Conservation (phyloP, 2,888 invertebrate genomes). For the Apamea sordens region DNA sequence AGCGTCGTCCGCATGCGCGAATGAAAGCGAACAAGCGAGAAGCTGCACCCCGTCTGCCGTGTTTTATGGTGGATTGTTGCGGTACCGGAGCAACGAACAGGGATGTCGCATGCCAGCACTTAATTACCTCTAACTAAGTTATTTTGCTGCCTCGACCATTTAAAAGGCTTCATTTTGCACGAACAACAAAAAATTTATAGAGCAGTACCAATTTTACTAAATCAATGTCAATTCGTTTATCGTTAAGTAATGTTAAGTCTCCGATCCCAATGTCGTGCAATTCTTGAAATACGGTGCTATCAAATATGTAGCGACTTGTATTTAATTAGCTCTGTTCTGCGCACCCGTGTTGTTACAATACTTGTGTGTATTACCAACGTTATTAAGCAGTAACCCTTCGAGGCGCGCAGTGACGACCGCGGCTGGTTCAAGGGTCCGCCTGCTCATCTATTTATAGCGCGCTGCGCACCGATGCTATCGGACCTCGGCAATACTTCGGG, state of each 20-base stretch:
- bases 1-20: slow-evolving; percentile 82
- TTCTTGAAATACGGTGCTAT: slow-evolving; percentile 5
- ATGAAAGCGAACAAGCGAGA: slow-evolving; percentile 86
- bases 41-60: slow-evolving; percentile 80
- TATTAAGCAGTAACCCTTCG: slow-evolving; percentile 76
- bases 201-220: slow-evolving; percentile 25
- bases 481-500: slow-evolving; percentile 79
- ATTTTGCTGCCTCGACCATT: slow-evolving; percentile 31
- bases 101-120: slow-evolving; percentile 65
- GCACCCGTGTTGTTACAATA: slow-evolving; percentile 13
- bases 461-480: slow-evolving; percentile 85
- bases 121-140: slow-evolving; percentile 44
- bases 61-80: slow-evolving; percentile 87
- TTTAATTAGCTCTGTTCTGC: slow-evolving; percentile 38
- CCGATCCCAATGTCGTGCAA: neutral
- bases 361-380: slow-evolving; percentile 52
- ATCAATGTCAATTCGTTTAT: slow-evolving; percentile 28
- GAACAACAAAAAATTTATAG: slow-evolving; percentile 1
- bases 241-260: slow-evolving; percentile 4
- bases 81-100: slow-evolving; percentile 77
- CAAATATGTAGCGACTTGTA: slow-evolving; percentile 15
- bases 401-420: slow-evolving; percentile 81
- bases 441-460: slow-evolving; percentile 88
- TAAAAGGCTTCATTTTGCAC: slow-evolving; percentile 11
- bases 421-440: slow-evolving; percentile 89